Evolutionary conservation across 2,888 invertebrate genomes (phyloP).

Genomic region (Agriopis leucophaearia): DNA sequence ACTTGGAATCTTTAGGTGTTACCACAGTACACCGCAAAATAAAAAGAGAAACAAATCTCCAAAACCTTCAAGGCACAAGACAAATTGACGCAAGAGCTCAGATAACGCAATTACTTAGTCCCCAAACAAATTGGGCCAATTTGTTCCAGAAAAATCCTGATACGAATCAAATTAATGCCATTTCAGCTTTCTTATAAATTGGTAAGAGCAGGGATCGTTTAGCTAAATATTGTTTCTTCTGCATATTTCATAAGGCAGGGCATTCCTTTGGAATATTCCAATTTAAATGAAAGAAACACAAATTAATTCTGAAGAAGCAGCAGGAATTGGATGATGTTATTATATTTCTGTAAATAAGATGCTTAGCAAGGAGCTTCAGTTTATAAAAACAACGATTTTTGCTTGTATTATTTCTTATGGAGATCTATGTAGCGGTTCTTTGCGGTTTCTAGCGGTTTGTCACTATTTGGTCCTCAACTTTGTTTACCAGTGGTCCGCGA

Average conservation of each 20-base stretch:
- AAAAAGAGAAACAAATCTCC: slow-evolving; percentile 37
- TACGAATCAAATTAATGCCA: slow-evolving; percentile 45
- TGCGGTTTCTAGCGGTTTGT: too few species aligned
- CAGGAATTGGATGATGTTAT: slow-evolving; percentile 14
- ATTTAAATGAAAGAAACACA: slow-evolving; percentile 23
- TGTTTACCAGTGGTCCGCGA: too few species aligned
- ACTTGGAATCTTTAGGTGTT: background rate
- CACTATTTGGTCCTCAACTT: too few species aligned
- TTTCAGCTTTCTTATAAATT: slow-evolving; percentile 39
- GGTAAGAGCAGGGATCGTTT: slow-evolving; percentile 29
- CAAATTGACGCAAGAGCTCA: slow-evolving; percentile 41
- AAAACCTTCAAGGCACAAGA: slow-evolving; percentile 23
- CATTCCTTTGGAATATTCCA: slow-evolving; percentile 11
- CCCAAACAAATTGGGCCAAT: slow-evolving; percentile 48
- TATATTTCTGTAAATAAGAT: slow-evolving; percentile 20
- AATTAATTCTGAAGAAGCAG: slow-evolving; percentile 14
- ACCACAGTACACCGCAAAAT: slow-evolving; percentile 23
- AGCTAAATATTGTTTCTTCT: slow-evolving; percentile 28
- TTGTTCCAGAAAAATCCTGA: slow-evolving; percentile 43
- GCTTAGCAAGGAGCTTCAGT: background rate
- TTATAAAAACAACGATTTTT: background rate
- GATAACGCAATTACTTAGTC: slow-evolving; percentile 48
- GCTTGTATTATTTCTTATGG: background rate
- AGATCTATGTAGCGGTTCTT: too few species aligned
- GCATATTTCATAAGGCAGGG: slow-evolving; percentile 28